Evolutionary conservation across 2,113 vertebrate genomes (phyloP).

Genomic region (Bagarius yarrelli): DNA sequence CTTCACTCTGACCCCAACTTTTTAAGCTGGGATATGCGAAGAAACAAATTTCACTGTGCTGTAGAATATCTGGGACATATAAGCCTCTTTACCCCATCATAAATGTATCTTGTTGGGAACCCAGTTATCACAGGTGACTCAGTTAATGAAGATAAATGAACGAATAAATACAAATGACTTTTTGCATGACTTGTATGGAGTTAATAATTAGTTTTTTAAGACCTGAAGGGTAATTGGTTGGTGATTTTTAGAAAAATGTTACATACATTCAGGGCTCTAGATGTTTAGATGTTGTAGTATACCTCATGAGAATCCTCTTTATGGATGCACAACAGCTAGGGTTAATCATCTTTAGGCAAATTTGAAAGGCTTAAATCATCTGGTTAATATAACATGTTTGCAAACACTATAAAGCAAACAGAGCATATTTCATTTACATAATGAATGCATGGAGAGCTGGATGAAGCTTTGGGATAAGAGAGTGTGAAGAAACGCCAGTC

Average conservation of each 20-base stretch:
- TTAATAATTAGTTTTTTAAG: too few relatives aligned
- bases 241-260: background rate
- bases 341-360: background rate
- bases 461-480: background rate
- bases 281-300: background rate
- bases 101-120: too few relatives aligned
- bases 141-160: background rate
- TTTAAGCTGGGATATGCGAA: too few relatives aligned
- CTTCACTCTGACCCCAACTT: too few relatives aligned
- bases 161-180: background rate
- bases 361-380: background rate
- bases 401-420: background rate
- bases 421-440: background rate
- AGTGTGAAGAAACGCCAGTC: background rate
- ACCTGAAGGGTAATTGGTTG: background rate
- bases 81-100: too few relatives aligned
- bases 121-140: background rate
- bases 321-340: background rate
- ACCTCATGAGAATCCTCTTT: background rate
- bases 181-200: too few relatives aligned
- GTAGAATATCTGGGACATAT: too few relatives aligned
- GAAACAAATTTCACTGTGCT: too few relatives aligned
- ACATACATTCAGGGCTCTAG: background rate
- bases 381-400: background rate
- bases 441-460: background rate